Percentiles rank a stretch among this genome's conserved stretches.
Conservation (phyloP, 2,888 invertebrate species). For the Digitonthophagus gazella region DNA sequence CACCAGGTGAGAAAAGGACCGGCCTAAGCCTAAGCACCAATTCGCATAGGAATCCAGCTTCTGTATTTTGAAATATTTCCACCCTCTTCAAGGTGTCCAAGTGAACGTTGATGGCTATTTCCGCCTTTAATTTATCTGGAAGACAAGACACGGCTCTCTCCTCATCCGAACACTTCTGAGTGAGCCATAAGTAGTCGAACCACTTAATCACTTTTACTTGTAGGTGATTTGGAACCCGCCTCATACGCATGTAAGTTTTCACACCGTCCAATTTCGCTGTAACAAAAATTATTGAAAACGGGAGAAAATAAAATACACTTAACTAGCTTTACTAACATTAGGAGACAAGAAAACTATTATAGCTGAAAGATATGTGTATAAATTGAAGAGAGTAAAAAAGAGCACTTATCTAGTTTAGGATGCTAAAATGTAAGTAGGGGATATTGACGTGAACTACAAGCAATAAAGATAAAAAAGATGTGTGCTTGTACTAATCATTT, state of each 20-base stretch:
- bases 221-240: conserved; percentile 90
- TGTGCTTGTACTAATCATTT: background rate
- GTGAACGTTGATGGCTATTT: conserved; percentile 99
- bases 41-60: conserved; percentile 97
- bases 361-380: conserved; percentile 1
- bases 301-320: too few relatives aligned
- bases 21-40: conserved; percentile 91
- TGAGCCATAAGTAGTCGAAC: conserved; percentile 99
- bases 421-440: background rate
- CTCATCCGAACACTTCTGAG: conserved; percentile 97
- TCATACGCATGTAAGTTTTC: conserved; percentile 97
- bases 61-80: conserved; percentile 99
- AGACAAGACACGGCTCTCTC: conserved; percentile 93
- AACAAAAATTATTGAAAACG: conserved; percentile 49
- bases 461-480: background rate
- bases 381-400: background rate
- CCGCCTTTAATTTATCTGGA: conserved; percentile 97
- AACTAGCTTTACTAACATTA: background rate
- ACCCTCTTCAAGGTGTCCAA: conserved; percentile 96
- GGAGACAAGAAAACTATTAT: conserved; percentile 3
- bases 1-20: conserved; percentile 96
- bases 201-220: conserved; percentile 98
- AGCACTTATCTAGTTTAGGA: background rate
- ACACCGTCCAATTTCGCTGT: conserved; percentile 97
- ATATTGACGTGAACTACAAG: background rate